phyloP scores from a whole-genome alignment of 2,797 vertebrate species.

The Poliocrania exsul region DNA sequence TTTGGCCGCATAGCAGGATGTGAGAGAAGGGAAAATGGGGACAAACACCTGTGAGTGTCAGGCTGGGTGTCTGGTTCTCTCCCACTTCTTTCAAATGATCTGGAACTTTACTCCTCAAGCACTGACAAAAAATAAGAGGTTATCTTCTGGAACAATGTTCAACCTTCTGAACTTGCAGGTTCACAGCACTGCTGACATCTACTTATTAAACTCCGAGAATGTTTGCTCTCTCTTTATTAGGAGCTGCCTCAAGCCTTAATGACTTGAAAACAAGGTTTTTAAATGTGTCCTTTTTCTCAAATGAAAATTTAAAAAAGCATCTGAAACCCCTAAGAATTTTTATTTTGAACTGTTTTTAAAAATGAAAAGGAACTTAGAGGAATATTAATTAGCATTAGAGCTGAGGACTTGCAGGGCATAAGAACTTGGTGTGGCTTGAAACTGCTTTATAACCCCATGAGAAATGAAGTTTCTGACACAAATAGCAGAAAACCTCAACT shows the following conservation, averaged over 20 bases:
- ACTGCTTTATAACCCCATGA: not conserved
- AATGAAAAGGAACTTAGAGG: not conserved
- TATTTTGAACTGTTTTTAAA: not conserved
- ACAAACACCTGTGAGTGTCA: not conserved
- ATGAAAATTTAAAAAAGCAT: not conserved
- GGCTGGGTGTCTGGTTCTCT: not conserved
- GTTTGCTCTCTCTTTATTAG: not conserved
- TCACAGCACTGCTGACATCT: not conserved
- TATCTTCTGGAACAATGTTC: not conserved
- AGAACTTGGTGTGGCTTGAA: not conserved
- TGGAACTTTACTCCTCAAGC: not conserved
- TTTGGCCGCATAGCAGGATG: not conserved
- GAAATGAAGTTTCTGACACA: not conserved
- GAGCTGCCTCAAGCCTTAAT: not conserved
- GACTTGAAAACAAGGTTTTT: not conserved
- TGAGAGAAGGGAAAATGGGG: not conserved
- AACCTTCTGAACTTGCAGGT: not conserved
- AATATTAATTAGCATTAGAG: not conserved
- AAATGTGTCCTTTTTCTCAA: not conserved
- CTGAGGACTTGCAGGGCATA: not conserved
- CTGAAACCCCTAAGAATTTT: not conserved
- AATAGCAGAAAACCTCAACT: not conserved
- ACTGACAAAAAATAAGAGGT: not conserved
- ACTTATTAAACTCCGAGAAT: not conserved
- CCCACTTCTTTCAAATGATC: not conserved